Percentiles rank a stretch among this genome's conserved stretches.
phyloP scores from a whole-genome alignment of 1,140 invertebrate species.

The Leptopilina clavipes region DNA sequence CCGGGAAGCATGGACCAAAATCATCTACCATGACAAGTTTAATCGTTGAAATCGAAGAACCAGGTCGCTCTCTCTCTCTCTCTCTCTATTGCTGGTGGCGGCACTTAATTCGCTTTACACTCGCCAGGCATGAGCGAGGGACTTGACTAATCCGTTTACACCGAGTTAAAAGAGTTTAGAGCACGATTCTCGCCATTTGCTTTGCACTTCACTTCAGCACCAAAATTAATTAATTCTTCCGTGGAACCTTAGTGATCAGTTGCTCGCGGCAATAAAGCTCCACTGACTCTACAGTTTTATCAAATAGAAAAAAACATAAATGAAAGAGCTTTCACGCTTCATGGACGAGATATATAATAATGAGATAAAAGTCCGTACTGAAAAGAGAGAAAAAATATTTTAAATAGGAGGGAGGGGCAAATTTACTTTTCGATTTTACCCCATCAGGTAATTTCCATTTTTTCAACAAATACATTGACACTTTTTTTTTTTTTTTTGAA shows the following conservation, averaged over 20 bases:
- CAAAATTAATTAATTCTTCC: conserved; percentile 32
- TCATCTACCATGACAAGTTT: conserved; percentile 23
- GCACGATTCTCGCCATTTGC: conserved; percentile 35
- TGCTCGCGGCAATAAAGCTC: conserved; percentile 17
- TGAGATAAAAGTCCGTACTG: too few species aligned
- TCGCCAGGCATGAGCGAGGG: conserved; percentile 24
- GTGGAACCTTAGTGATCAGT: conserved; percentile 24
- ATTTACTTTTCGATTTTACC: background rate
- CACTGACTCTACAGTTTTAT: background rate
- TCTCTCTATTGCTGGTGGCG: background rate
- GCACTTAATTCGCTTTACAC: conserved; percentile 36
- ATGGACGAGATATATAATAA: background rate
- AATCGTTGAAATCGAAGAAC: conserved; percentile 37
- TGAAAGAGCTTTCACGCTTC: conserved; percentile 29
- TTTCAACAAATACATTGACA: background rate
- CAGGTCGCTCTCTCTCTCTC: background rate
- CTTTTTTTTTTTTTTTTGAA: background rate
- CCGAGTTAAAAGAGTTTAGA: conserved; percentile 49
- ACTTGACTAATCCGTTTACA: conserved; percentile 39
- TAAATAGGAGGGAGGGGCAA: too few species aligned
- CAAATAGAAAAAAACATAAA: background rate
- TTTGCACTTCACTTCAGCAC: conserved; percentile 22
- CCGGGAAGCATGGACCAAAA: conserved; percentile 38
- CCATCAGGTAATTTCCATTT: too few species aligned
- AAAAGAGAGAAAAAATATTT: too few species aligned